Evolutionary conservation across 2,888 invertebrate species (phyloP).

Genomic region (Stictocephala bisonia): DNA sequence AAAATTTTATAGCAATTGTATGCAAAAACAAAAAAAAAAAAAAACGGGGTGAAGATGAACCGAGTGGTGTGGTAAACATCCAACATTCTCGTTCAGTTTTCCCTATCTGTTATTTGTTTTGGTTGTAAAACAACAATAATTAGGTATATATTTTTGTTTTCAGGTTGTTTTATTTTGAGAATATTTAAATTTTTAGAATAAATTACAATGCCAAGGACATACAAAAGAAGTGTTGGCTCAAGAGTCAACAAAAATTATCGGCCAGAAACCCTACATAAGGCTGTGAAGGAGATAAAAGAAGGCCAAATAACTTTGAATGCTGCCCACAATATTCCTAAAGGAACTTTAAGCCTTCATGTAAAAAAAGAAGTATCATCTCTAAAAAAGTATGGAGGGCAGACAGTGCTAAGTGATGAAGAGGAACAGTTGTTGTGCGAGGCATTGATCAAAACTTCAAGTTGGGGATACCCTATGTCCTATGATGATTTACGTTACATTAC

Average conservation of each 20-base stretch:
- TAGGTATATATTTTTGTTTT: no score
- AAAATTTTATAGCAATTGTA: no score
- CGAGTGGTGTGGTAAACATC: no score
- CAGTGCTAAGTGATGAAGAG: conserved; percentile 32
- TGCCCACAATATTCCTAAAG: background rate
- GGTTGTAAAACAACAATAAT: no score
- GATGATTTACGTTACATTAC: conserved; percentile 21
- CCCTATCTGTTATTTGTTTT: no score
- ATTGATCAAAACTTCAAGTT: conserved; percentile 19
- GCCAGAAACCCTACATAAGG: background rate
- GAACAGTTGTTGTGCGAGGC: conserved; percentile 27
- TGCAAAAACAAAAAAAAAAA: no score
- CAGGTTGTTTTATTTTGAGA: no score
- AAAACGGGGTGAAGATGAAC: no score
- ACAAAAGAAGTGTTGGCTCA: background rate
- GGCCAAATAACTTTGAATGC: background rate
- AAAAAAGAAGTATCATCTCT: background rate
- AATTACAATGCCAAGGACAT: background rate
- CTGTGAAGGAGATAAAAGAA: background rate
- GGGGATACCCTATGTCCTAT: conserved; percentile 38
- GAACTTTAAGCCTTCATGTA: background rate
- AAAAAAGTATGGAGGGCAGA: conserved; percentile 37
- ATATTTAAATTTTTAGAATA: no score
- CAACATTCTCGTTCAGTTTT: no score
- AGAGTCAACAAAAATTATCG: background rate